Evolutionary conservation across 2,888 invertebrate species (phyloP), one percentile per base, ranked within the genome.

Genomic region (Pomacea canaliculata): DNA sequence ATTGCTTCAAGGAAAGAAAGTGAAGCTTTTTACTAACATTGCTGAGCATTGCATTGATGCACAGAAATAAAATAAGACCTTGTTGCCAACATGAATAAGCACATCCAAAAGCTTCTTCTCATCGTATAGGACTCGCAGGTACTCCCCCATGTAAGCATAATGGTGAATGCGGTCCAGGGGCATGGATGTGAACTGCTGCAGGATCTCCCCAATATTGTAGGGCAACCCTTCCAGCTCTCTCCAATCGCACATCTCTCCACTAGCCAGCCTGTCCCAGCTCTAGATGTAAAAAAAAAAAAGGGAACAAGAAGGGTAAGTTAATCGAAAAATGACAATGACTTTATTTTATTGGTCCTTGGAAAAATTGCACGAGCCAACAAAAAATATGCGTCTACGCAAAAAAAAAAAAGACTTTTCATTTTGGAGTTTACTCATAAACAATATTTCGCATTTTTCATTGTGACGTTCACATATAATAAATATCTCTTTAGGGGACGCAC

Each of bases 41-140:
- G 3, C 5, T 37, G 3, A 37, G 37, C 37, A 37, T 37, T 37
- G 37, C 37, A 37, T 37, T 37, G 37, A 5, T 5, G 37, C 4
- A 37, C 37, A 37, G 37, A 37, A 37, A 37, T 37, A 37, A 37
- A 37, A 37, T 37, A 37, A 56, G 63, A 80, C 80, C 75, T 75
- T 76, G 16, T 79, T 77, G 1, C 81, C 79, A 10, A 87, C 82
- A 72, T 84, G 79, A 7, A 88, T 76, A 13, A 81, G 67, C 3
- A 88, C 86, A 71, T 88, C 88, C 62, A 82, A 80, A 12, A 87
- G 78, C 51, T 81, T 77, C 60, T 83, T 82, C 27, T 85, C 79
- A 46, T 81, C 78, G 92, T 92, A 65, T 7, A 87, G 79, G 10
- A 79, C 71, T 10, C 79, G 71, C 37, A 86, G 70, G 69, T 84